Conservation (phyloP, 1,140 invertebrate species). For the Drosophila repleta region DNA sequence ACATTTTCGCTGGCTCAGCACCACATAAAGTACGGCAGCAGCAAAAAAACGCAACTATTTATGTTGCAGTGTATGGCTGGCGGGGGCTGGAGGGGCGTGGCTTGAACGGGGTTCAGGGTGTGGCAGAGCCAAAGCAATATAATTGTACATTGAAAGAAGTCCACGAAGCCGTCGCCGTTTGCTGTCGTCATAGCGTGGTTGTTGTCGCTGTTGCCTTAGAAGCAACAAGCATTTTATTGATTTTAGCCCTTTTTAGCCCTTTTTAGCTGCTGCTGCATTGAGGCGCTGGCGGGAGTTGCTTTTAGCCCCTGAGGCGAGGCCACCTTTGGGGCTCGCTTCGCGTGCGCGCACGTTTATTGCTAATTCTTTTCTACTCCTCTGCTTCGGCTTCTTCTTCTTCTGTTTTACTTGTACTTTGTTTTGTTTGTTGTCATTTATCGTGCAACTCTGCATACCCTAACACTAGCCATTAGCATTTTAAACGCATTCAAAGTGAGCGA, state of each 20-base stretch:
- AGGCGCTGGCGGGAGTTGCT: not conserved
- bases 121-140: slow-evolving; percentile 55
- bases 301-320: not conserved
- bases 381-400: slow-evolving; percentile 45
- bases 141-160: slow-evolving; percentile 77
- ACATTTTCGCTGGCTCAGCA: slow-evolving; percentile 61
- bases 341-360: slow-evolving; percentile 77
- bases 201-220: slow-evolving; percentile 39
- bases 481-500: not conserved
- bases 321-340: slow-evolving; percentile 42
- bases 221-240: slow-evolving; percentile 83
- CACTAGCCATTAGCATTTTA: not conserved
- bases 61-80: slow-evolving; percentile 74
- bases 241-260: slow-evolving; percentile 69
- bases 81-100: slow-evolving; percentile 22
- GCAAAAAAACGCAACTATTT: slow-evolving; percentile 71
- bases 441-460: slow-evolving; percentile 18
- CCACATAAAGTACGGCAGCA: slow-evolving; percentile 23
- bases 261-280: slow-evolving; percentile 3
- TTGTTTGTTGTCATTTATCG: slow-evolving; percentile 7
- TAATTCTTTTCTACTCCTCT: slow-evolving; percentile 66
- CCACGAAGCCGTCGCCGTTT: slow-evolving; percentile 29
- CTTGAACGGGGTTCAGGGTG: too few species aligned
- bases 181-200: slow-evolving; percentile 43
- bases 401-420: slow-evolving; percentile 24